These are phyloP conservation scores for Saimiri boliviensis DNA, from an alignment of 2,113 vertebrate genomes.

Conservation along the genomic window DNA sequence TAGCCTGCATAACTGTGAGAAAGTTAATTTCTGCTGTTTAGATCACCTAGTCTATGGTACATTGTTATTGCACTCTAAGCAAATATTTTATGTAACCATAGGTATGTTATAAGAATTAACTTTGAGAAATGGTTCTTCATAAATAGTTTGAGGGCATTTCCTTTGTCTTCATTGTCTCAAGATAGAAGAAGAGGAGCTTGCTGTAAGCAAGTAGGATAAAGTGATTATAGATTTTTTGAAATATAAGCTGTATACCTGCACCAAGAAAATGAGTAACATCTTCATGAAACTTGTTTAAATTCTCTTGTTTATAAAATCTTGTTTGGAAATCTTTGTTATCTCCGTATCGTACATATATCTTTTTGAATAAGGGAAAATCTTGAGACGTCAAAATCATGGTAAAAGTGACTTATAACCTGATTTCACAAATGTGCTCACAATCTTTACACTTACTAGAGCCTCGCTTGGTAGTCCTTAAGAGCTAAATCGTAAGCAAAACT, in stretches of 20 bases:
- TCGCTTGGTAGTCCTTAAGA: not conserved
- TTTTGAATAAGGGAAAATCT: not conserved
- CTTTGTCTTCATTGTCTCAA: not conserved
- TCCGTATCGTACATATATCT: not conserved
- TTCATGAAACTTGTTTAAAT: not conserved
- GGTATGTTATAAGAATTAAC: not conserved
- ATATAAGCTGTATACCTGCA: not conserved
- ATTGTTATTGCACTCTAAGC: not conserved
- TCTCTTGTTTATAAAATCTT: not conserved
- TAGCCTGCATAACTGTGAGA: not conserved
- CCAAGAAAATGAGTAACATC: not conserved
- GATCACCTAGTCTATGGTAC: not conserved
- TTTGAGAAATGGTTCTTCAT: not conserved
- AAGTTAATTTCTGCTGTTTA: not conserved
- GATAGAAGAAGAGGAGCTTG: not conserved
- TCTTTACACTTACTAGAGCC: not conserved
- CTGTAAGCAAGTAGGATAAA: not conserved
- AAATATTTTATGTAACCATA: not conserved
- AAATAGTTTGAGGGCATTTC: not conserved
- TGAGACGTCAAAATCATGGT: not conserved
- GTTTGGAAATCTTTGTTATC: not conserved
- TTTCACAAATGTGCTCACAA: not conserved
- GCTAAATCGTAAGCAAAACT: not conserved
- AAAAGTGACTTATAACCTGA: not conserved
- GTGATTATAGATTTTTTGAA: not conserved